phyloP scores from a whole-genome alignment of 2,797 vertebrate genomes.

The Catostomus latipinnis region DNA sequence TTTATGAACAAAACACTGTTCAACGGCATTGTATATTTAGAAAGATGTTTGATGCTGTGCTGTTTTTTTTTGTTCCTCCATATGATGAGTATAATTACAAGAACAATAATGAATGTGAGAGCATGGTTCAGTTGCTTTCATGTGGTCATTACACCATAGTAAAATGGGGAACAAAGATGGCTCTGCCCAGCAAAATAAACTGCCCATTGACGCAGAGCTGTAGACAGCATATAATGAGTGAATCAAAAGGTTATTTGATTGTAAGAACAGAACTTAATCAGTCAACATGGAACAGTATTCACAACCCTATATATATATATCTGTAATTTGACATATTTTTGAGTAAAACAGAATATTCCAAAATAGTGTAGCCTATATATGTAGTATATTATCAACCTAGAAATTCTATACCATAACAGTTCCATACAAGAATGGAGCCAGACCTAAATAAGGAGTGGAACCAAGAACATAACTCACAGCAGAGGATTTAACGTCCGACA shows the following conservation, averaged over 20 bases:
- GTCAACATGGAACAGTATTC: too few relatives aligned
- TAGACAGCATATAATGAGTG: background rate
- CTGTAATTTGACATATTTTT: too few relatives aligned
- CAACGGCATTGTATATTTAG: conserved; percentile 8
- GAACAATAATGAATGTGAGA: background rate
- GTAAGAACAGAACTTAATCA: background rate
- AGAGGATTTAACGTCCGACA: too few relatives aligned
- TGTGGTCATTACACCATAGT: background rate
- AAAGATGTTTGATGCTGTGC: conserved; percentile 9
- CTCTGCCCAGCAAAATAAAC: background rate
- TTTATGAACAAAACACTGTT: conserved; percentile 4
- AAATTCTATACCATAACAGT: too few relatives aligned
- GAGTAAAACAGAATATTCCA: too few relatives aligned
- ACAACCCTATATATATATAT: too few relatives aligned
- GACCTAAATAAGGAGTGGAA: too few relatives aligned
- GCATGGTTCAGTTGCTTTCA: background rate
- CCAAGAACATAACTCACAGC: too few relatives aligned
- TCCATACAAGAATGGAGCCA: too few relatives aligned
- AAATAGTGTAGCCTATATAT: too few relatives aligned
- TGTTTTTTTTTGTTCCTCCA: conserved; percentile 8
- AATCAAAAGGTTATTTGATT: background rate
- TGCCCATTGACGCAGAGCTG: background rate
- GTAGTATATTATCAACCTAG: too few relatives aligned
- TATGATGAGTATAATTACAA: conserved; percentile 12
- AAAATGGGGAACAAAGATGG: background rate